phyloP scores from a whole-genome alignment of 2,888 invertebrate species.

The Parnassius glacialis region DNA sequence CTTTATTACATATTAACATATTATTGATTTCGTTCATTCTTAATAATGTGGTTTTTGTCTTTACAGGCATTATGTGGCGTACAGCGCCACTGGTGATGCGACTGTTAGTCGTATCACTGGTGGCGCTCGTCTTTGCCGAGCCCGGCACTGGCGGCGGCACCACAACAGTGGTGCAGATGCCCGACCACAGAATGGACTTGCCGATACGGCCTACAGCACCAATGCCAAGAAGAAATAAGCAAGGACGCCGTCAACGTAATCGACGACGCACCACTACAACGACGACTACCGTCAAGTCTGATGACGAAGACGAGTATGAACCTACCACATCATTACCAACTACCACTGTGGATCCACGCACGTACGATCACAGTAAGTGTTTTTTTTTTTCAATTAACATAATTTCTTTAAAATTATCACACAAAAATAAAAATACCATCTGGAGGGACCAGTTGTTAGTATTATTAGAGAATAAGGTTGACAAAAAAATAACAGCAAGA shows the following conservation, averaged over 20 bases:
- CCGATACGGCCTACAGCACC: constrained; percentile 37
- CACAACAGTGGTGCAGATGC: constrained; percentile 29
- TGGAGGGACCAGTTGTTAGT: too few relatives aligned
- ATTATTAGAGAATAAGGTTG: too few relatives aligned
- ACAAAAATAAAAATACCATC: too few relatives aligned
- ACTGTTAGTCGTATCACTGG: constrained; percentile 66
- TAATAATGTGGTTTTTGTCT: constrained; percentile 30
- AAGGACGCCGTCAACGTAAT: constrained; percentile 47
- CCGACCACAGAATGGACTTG: constrained; percentile 26
- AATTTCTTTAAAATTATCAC: too few relatives aligned
- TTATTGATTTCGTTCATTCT: too few relatives aligned
- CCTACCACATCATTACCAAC: constrained; percentile 51
- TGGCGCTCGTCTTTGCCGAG: constrained; percentile 69
- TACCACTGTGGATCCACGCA: constrained; percentile 64
- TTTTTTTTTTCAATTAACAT: background rate
- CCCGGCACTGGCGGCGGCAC: constrained; percentile 42
- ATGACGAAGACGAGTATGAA: constrained; percentile 55
- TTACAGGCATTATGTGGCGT: constrained; percentile 62
- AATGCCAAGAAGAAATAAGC: constrained; percentile 29
- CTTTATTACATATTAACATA: too few relatives aligned
- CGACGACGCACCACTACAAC: constrained; percentile 61
- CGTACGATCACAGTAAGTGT: constrained; percentile 69
- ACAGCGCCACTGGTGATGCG: constrained; percentile 73
- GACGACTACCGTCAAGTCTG: constrained; percentile 45
- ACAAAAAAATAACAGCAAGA: too few relatives aligned